These are phyloP conservation scores for Lasioglossum zephyrum DNA, from an alignment of 2,888 invertebrate species.

Conservation along the genomic window DNA sequence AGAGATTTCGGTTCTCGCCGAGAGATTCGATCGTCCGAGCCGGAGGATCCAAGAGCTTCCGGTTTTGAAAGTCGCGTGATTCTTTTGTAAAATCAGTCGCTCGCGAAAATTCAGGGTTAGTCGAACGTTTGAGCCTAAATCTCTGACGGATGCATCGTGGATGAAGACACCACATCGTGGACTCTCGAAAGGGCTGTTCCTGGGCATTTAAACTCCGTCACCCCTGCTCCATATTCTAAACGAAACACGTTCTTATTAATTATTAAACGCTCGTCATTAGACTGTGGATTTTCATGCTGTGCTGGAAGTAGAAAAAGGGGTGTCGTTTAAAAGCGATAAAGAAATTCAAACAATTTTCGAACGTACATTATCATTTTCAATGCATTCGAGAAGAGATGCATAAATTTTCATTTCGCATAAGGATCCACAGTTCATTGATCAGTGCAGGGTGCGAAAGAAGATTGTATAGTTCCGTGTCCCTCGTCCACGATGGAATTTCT, in stretches of 20 bases:
- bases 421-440: background rate
- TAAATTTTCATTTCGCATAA: background rate
- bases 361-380: background rate
- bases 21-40: slow-evolving; percentile 30
- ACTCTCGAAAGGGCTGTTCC: slow-evolving; percentile 13
- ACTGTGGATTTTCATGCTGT: background rate
- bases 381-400: background rate
- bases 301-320: background rate
- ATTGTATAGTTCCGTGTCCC: slow-evolving; percentile 15
- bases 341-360: background rate
- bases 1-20: slow-evolving; percentile 17
- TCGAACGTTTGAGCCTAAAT: background rate
- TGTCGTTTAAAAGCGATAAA: background rate
- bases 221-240: slow-evolving; percentile 5
- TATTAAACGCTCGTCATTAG: background rate
- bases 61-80: background rate
- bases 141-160: slow-evolving; percentile 24
- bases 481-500: slow-evolving; percentile 11
- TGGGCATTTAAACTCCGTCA: slow-evolving; percentile 13
- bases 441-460: slow-evolving; percentile 9
- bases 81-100: background rate
- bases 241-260: background rate
- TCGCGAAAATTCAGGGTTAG: background rate
- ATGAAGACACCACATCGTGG: slow-evolving; percentile 4
- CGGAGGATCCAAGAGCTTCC: background rate